These are phyloP conservation scores for Cinclus cinclus DNA, from an alignment of 2,113 vertebrate species.

Conservation along the genomic window DNA sequence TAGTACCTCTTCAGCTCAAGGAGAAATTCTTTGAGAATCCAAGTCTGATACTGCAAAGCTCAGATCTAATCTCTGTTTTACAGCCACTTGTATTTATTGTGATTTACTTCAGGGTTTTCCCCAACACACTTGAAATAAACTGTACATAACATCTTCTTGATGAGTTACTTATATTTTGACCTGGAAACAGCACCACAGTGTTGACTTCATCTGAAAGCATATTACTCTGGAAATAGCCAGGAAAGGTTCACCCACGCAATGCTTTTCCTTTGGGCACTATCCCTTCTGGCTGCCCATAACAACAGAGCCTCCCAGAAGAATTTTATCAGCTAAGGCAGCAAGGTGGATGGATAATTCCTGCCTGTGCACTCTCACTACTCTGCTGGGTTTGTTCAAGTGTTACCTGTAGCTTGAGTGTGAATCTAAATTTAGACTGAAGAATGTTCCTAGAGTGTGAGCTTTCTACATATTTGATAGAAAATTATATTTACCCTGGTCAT, in stretches of 20 bases:
- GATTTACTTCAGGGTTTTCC: not conserved
- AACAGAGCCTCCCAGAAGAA: not conserved
- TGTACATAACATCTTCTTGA: not conserved
- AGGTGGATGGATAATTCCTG: not conserved
- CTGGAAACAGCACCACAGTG: not conserved
- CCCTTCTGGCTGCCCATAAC: not conserved
- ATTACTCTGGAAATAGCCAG: not conserved
- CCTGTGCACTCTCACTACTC: not conserved
- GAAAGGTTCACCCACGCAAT: fast-evolving
- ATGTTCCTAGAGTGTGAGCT: not conserved
- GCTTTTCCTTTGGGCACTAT: not conserved
- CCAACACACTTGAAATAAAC: not conserved
- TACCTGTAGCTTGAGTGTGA: not conserved
- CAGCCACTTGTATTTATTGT: not conserved
- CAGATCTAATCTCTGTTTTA: not conserved
- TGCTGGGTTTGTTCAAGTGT: not conserved
- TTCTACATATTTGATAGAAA: not conserved
- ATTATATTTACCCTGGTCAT: not conserved
- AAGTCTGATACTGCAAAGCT: not conserved
- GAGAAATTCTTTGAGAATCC: not conserved
- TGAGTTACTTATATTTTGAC: not conserved
- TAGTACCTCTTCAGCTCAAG: not conserved
- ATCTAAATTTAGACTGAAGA: not conserved
- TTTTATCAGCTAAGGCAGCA: not conserved
- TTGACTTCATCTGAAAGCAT: not conserved